These are phyloP conservation scores for Ammodramus savannarum DNA, from an alignment of 2,113 vertebrate species.

Conservation along the genomic window DNA sequence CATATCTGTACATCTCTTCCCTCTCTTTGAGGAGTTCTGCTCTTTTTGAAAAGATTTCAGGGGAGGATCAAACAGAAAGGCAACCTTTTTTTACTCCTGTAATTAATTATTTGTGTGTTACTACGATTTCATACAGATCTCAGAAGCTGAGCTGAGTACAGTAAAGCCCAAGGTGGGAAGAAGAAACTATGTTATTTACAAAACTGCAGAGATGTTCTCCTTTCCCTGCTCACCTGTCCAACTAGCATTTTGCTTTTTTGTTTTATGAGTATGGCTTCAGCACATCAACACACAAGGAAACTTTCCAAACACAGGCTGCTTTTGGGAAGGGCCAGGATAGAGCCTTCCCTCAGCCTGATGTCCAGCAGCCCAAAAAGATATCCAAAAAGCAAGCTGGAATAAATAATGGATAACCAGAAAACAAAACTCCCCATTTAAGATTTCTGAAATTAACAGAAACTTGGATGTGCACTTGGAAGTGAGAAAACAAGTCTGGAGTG, in stretches of 20 bases:
- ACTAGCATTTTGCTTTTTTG: background rate
- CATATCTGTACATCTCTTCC: background rate
- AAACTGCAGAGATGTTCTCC: background rate
- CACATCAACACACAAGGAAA: background rate
- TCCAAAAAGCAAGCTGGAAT: background rate
- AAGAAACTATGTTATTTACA: background rate
- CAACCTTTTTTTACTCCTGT: background rate
- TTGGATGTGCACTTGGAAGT: background rate
- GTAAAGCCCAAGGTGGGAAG: background rate
- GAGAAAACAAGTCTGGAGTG: background rate
- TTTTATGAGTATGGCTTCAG: background rate
- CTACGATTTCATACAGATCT: background rate
- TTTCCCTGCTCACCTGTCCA: background rate
- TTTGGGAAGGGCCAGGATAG: background rate
- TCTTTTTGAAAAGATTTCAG: background rate
- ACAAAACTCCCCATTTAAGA: background rate
- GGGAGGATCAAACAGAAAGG: background rate
- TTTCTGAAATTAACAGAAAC: background rate
- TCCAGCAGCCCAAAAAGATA: background rate
- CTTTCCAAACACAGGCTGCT: background rate
- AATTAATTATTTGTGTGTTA: background rate
- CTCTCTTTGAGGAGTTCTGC: background rate
- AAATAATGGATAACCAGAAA: background rate
- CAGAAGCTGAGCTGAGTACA: background rate
- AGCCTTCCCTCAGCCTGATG: background rate